Evolutionary conservation across 2,797 vertebrate genomes (phyloP).

Genomic region (Poliocrania exsul): DNA sequence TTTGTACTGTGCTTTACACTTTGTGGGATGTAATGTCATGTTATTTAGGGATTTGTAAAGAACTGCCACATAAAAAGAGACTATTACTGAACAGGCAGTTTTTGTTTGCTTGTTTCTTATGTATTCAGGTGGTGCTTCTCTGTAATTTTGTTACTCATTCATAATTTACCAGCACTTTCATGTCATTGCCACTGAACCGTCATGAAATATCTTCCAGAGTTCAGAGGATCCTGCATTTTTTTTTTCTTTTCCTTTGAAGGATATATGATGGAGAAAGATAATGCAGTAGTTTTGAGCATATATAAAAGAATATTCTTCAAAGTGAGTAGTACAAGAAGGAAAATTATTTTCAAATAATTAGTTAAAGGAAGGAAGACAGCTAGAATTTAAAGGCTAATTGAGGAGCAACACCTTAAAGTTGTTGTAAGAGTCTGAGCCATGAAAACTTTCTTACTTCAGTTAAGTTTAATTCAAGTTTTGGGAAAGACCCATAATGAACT

Average conservation of each 20-base stretch:
- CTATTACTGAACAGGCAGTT: not conserved
- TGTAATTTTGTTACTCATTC: not conserved
- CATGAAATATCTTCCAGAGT: not conserved
- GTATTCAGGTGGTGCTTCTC: not conserved
- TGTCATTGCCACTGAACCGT: not conserved
- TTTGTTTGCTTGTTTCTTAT: not conserved
- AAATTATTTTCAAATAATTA: not conserved
- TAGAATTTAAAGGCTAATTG: not conserved
- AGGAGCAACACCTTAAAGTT: not conserved
- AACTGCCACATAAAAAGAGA: not conserved
- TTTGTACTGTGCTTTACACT: not conserved
- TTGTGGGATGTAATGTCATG: not conserved
- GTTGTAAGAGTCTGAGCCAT: not conserved
- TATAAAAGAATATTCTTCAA: not conserved
- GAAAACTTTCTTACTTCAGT: not conserved
- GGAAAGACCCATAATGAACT: not conserved
- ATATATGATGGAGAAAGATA: not conserved
- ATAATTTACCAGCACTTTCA: not conserved
- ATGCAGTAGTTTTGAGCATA: not conserved
- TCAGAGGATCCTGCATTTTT: not conserved
- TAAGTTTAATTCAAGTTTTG: constrained; percentile 9
- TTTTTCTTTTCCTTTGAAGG: not conserved
- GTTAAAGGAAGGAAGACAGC: not conserved
- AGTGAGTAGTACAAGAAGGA: not conserved
- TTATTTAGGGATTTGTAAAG: not conserved